A percentile compares a stretch with the other conserved stretches of the same genome.
Evolutionary conservation across 2,113 vertebrate genomes (phyloP).

Genomic region (Hucho hucho): DNA sequence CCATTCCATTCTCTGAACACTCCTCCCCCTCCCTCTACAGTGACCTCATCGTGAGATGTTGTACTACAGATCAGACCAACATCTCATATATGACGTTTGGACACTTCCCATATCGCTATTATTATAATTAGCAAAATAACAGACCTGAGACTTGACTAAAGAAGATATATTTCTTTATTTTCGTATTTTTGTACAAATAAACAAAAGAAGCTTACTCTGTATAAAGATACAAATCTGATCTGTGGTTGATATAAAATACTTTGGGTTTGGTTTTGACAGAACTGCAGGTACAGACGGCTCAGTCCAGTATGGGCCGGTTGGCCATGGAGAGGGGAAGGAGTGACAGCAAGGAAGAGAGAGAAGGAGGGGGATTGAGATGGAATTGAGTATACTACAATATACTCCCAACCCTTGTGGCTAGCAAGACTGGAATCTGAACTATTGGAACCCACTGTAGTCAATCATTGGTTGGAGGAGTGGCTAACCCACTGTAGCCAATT

Average conservation of each 20-base stretch:
- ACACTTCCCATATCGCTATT: conserved; percentile 1
- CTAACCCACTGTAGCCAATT: too few relatives aligned
- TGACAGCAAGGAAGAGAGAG: neutral
- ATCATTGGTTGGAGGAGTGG: too few relatives aligned
- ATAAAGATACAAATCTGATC: conserved; percentile 50
- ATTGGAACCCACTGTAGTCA: too few relatives aligned
- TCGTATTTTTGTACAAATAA: conserved; percentile 67
- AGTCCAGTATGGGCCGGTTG: conserved; percentile 55
- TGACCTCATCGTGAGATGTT: too few relatives aligned
- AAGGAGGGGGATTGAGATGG: conserved; percentile 25
- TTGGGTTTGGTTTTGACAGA: conserved; percentile 46
- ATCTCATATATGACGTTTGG: too few relatives aligned
- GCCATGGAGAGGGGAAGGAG: neutral
- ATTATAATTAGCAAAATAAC: neutral
- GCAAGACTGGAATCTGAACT: neutral
- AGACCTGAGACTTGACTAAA: conserved; percentile 11
- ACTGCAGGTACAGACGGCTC: conserved; percentile 44
- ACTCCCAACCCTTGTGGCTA: conserved; percentile 8
- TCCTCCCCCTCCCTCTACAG: too few relatives aligned
- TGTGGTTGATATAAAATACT: conserved; percentile 60
- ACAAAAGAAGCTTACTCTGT: conserved; percentile 65
- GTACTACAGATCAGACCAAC: too few relatives aligned
- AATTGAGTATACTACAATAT: neutral
- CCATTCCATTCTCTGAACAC: too few relatives aligned
- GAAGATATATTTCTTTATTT: conserved; percentile 68